Percentiles rank a stretch among this genome's conserved stretches.
Conservation (phyloP, 2,113 vertebrate genomes). For the Vidua chalybeata region DNA sequence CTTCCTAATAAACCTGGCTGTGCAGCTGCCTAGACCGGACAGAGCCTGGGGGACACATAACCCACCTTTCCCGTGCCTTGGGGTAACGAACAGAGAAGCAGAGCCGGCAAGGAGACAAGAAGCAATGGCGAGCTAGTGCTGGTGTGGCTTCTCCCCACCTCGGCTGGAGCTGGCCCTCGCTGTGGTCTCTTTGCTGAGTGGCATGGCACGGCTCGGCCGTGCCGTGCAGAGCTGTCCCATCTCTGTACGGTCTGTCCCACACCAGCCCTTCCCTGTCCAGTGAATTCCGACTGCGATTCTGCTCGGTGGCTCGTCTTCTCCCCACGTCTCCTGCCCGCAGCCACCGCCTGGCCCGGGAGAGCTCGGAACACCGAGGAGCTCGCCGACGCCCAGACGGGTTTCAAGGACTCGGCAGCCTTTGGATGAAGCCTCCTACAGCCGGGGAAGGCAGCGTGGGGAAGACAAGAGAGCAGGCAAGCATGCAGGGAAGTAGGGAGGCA, state of each 20-base stretch:
- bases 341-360: neutral
- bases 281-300: neutral
- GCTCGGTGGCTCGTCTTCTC: neutral
- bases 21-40: neutral
- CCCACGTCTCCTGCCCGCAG: neutral
- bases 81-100: neutral
- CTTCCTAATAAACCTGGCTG: neutral
- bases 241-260: neutral
- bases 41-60: neutral
- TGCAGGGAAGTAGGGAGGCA: rapidly evolving
- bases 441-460: rapidly evolving
- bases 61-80: neutral
- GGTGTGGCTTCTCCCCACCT: neutral
- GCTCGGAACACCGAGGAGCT: neutral
- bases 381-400: rapidly evolving
- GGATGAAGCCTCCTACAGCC: rapidly evolving
- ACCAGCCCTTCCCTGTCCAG: too few species aligned
- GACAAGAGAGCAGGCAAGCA: too few species aligned
- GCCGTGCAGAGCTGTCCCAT: neutral
- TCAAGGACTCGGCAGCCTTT: rapidly evolving
- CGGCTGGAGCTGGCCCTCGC: neutral
- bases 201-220: neutral
- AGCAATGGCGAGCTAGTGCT: too few species aligned
- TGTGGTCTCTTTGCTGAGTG: neutral
- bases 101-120: neutral